These are phyloP conservation scores for Abscondita cerata DNA, from an alignment of 2,888 invertebrate genomes.

Conservation along the genomic window DNA sequence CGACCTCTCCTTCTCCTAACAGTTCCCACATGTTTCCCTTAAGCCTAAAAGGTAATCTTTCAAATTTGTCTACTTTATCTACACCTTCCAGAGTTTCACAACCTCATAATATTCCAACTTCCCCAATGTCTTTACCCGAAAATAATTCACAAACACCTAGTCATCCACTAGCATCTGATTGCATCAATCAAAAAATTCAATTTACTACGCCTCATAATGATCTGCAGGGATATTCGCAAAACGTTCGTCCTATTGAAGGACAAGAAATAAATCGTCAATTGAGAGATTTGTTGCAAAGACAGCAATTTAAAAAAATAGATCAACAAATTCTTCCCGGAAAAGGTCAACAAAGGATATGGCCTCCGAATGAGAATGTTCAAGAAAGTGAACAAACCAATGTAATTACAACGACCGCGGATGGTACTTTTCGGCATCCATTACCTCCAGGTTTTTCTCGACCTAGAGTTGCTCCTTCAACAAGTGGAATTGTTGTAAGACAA, in stretches of 20 bases:
- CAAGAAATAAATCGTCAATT: slow-evolving; percentile 76
- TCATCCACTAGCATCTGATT: slow-evolving; percentile 54
- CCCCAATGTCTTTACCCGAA: slow-evolving; percentile 32
- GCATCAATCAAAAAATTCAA: slow-evolving; percentile 64
- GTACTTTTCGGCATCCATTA: slow-evolving; percentile 74
- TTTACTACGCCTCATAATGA: slow-evolving; percentile 50
- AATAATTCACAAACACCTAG: slow-evolving; percentile 44
- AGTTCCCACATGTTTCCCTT: slow-evolving; percentile 49
- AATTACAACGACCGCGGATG: slow-evolving; percentile 60
- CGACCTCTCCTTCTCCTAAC: slow-evolving; percentile 50
- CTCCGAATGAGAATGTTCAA: slow-evolving; percentile 52
- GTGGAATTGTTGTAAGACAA: slow-evolving; percentile 48
- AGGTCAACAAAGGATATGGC: slow-evolving; percentile 63
- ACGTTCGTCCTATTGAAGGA: slow-evolving; percentile 51
- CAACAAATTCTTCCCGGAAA: slow-evolving; percentile 54
- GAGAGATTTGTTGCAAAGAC: slow-evolving; percentile 80
- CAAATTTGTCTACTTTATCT: slow-evolving; percentile 41
- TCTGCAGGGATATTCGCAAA: slow-evolving; percentile 44
- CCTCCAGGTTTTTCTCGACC: slow-evolving; percentile 64
- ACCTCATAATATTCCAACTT: slow-evolving; percentile 46
- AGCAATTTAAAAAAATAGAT: slow-evolving; percentile 67
- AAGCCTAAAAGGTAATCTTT: slow-evolving; percentile 49
- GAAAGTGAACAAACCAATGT: slow-evolving; percentile 47
- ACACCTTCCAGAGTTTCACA: slow-evolving; percentile 43
- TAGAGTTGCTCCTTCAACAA: slow-evolving; percentile 56